Conservation (phyloP, 37 sponge, comb jelly and placozoan genomes). For the Hexactinellida sp. region DNA sequence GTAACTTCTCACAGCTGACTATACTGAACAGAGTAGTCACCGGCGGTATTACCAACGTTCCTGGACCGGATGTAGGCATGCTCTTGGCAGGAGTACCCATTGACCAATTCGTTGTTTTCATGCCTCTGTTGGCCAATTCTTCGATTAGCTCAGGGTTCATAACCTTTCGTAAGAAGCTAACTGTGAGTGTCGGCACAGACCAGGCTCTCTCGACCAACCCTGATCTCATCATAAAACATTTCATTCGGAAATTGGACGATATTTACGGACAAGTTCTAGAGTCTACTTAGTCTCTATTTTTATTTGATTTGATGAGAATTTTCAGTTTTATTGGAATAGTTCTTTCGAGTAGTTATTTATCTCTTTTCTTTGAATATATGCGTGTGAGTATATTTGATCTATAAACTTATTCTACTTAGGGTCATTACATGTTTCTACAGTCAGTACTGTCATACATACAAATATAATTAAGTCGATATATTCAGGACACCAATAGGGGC, state of each 20-base stretch:
- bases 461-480: too few relatives aligned
- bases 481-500: too few relatives aligned
- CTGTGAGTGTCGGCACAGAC: background rate
- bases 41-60: background rate
- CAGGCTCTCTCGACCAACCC: background rate
- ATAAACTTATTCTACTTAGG: too few relatives aligned
- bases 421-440: too few relatives aligned
- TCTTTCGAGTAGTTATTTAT: too few relatives aligned
- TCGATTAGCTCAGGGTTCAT: background rate
- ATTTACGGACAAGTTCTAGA: background rate
- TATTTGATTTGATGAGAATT: too few relatives aligned
- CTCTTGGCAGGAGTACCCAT: background rate
- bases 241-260: background rate
- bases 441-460: too few relatives aligned
- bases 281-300: too few relatives aligned
- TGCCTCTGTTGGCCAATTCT: background rate
- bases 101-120: background rate
- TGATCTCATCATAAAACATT: background rate
- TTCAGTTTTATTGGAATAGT: too few relatives aligned
- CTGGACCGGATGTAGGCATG: background rate
- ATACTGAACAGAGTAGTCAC: background rate
- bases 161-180: background rate
- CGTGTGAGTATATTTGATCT: too few relatives aligned
- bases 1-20: background rate
- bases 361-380: too few relatives aligned